Percentiles rank a stretch among this genome's conserved stretches.
Evolutionary conservation across 2,888 invertebrate genomes (phyloP).

Genomic region (Phoronis australis): DNA sequence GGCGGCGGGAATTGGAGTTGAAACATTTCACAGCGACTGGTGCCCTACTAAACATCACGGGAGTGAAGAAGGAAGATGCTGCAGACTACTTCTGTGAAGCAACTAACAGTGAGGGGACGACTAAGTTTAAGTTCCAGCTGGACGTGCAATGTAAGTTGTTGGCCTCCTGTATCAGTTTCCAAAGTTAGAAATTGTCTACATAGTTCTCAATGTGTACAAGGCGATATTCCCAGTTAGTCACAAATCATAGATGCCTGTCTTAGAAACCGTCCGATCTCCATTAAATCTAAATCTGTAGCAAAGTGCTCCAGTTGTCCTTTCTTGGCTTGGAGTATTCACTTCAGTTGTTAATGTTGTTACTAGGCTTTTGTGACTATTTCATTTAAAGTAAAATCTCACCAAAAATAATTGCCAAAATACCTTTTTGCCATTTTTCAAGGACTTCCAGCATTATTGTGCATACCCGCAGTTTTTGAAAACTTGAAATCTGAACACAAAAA

Average conservation of each 20-base stretch:
- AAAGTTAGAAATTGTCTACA: too few relatives aligned
- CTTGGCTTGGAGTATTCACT: not conserved
- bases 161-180: too few relatives aligned
- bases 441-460: too few relatives aligned
- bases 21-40: conserved; percentile 57
- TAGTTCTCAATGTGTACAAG: too few relatives aligned
- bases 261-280: not conserved
- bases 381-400: too few relatives aligned
- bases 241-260: too few relatives aligned
- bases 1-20: conserved; percentile 12
- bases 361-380: not conserved
- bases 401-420: too few relatives aligned
- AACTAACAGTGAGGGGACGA: conserved; percentile 79
- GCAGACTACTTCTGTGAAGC: conserved; percentile 84
- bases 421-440: too few relatives aligned
- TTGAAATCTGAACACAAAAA: too few relatives aligned
- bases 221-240: not conserved
- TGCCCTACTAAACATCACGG: conserved; percentile 76
- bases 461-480: too few relatives aligned
- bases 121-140: conserved; percentile 71
- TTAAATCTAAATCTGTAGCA: not conserved
- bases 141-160: conserved; percentile 65
- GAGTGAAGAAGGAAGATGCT: conserved; percentile 72
- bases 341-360: not conserved
- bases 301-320: not conserved